Base-by-base conservation (phyloP, 1,140 invertebrate species). In the Phenacoccus solenopsis region DNA sequence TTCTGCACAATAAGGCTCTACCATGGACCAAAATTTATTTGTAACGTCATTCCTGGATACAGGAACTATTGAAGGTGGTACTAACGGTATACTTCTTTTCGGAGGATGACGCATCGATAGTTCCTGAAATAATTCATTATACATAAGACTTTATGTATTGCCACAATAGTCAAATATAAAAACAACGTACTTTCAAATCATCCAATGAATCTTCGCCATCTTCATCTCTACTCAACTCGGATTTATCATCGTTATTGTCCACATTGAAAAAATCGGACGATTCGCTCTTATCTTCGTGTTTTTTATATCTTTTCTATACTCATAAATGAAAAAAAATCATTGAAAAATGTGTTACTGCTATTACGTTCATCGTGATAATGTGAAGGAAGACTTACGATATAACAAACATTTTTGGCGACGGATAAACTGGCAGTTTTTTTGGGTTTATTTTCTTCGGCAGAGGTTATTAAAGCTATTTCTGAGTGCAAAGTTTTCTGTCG, bases 11-110 rank as follows among this genome's bases (percentile, higher is more conserved):
- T 94, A 98, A 0, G 92, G 90, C 78, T 98, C 94, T 0, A 97
- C 88, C 28, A 91, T 93, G 35, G 89, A 85, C 94, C 94, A 98
- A 82, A 98, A 98, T 79, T 94, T 90, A 76, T 95, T 93, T 1
- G 93, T 91, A 69, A 90, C 91, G 80, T 97, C 94, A 79, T 96
- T 95, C 78, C 93, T 92, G 10, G 89, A 88, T 70, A 89, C 76
- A 32, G 84, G 78, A 30, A 88, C 80, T 74, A 86, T 85, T 20
- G 84, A 83, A 22, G 85, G 77, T 75, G 89, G 87, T 5, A 85
- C 79, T 74, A 86, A 86, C 0, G 86, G 83, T 28, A 84, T 82
- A 69, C 69, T 70, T 49, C 64, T 70, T 56, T 27, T 56, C 1
- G 59, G 59, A 3, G 59, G 59, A 64, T 64, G 21, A 25, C 59